Conservation (phyloP, 2,888 invertebrate species). For the Zeuzera pyrina region DNA sequence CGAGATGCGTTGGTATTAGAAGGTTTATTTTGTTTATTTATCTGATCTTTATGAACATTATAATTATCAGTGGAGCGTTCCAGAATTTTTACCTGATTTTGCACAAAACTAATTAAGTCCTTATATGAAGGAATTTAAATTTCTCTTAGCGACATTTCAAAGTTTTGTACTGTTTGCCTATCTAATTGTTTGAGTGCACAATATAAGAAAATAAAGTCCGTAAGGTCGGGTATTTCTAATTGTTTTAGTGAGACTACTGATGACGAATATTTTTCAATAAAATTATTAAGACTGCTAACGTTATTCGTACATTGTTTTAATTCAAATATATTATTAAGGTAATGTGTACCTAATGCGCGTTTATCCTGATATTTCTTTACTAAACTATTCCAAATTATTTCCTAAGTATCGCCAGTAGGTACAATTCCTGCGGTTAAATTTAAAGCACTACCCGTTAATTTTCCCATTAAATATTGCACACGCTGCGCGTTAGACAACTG, state of each 20-base stretch:
- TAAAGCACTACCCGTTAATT: conserved; percentile 4
- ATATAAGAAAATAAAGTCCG: not conserved
- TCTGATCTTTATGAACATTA: not conserved
- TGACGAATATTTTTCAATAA: not conserved
- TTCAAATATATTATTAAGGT: conserved; percentile 3
- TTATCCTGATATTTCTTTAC: conserved; percentile 7
- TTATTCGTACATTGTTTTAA: not conserved
- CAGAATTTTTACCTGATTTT: not conserved
- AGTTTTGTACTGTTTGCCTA: not conserved
- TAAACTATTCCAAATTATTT: conserved; percentile 6
- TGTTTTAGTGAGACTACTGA: not conserved
- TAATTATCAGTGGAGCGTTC: not conserved
- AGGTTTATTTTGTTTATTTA: not conserved
- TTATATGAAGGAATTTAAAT: not conserved
- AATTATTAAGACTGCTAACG: not conserved
- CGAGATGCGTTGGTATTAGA: not conserved
- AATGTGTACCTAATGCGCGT: conserved; percentile 4
- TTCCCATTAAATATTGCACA: conserved; percentile 9
- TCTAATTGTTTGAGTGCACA: not conserved
- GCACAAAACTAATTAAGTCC: not conserved
- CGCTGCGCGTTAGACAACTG: conserved; percentile 7
- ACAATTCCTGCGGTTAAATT: conserved; percentile 4
- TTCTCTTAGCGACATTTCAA: not conserved
- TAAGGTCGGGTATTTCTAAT: not conserved
- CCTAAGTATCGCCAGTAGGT: conserved; percentile 5